Evolutionary conservation across 1,140 invertebrate genomes (phyloP).

Genomic region (Limonius californicus): DNA sequence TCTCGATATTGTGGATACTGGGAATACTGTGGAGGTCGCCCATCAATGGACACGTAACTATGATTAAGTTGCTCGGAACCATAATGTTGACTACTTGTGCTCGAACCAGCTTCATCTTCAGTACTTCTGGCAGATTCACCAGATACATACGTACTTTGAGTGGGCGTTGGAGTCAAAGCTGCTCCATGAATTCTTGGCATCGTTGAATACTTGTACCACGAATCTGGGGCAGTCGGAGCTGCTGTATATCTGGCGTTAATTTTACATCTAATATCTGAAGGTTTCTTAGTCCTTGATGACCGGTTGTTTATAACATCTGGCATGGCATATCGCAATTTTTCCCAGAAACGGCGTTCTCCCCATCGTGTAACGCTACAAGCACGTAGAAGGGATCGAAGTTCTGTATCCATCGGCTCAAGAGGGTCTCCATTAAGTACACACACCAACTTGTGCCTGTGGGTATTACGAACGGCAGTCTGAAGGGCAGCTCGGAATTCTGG

Average conservation of each 20-base stretch:
- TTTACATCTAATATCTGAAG: constrained; percentile 45
- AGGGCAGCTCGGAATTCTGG: constrained; percentile 66
- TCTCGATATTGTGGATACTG: constrained; percentile 36
- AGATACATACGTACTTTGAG: constrained; percentile 61
- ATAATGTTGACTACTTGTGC: constrained; percentile 50
- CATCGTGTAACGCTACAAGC: constrained; percentile 81
- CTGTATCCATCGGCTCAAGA: constrained; percentile 67
- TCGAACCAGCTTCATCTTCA: constrained; percentile 58
- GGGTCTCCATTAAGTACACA: constrained; percentile 64
- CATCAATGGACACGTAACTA: constrained; percentile 46
- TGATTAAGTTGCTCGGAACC: constrained; percentile 47
- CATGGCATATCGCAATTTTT: constrained; percentile 84
- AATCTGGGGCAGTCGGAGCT: constrained; percentile 53
- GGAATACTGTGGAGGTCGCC: constrained; percentile 42
- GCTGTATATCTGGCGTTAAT: constrained; percentile 51
- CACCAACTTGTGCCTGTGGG: constrained; percentile 71
- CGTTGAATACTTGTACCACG: constrained; percentile 51
- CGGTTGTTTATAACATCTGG: constrained; percentile 58
- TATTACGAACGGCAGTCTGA: constrained; percentile 69
- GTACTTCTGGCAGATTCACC: constrained; percentile 57
- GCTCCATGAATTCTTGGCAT: constrained; percentile 45
- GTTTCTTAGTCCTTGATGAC: constrained; percentile 42
- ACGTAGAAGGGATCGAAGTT: constrained; percentile 76
- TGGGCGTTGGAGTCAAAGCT: constrained; percentile 57
- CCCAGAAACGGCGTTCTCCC: constrained; percentile 85